phyloP scores from a whole-genome alignment of 2,113 vertebrate species.

The Atlantisia rogersi region DNA sequence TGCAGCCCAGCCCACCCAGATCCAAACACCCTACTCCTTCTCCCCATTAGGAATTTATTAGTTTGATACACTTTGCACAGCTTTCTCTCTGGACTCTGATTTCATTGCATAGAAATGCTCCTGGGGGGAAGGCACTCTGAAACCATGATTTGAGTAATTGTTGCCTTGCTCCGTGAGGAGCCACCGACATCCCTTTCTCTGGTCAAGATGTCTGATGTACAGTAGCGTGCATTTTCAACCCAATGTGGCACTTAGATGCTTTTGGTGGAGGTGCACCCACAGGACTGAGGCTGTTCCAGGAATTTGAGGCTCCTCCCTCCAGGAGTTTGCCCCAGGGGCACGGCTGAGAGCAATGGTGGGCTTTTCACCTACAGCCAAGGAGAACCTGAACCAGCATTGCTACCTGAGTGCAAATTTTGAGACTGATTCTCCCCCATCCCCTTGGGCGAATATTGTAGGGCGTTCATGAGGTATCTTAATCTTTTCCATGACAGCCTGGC shows the following conservation, averaged over 20 bases:
- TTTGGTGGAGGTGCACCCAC: not conserved
- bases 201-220: not conserved
- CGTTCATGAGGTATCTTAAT: not conserved
- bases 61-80: not conserved
- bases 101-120: not conserved
- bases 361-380: not conserved
- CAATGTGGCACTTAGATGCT: not conserved
- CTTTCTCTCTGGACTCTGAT: not conserved
- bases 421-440: not conserved
- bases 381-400: not conserved
- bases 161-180: not conserved
- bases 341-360: not conserved
- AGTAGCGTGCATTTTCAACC: not conserved
- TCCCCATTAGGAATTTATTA: not conserved
- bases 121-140: not conserved
- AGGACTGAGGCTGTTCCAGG: not conserved
- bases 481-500: not conserved
- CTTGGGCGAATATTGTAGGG: not conserved
- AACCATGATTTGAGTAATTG: not conserved
- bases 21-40: not conserved
- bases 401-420: not conserved
- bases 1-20: not conserved
- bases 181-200: not conserved
- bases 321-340: not conserved
- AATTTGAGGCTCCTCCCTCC: not conserved